phyloP scores from a whole-genome alignment of 2,113 vertebrate species.

The Nothoprocta pentlandii region DNA sequence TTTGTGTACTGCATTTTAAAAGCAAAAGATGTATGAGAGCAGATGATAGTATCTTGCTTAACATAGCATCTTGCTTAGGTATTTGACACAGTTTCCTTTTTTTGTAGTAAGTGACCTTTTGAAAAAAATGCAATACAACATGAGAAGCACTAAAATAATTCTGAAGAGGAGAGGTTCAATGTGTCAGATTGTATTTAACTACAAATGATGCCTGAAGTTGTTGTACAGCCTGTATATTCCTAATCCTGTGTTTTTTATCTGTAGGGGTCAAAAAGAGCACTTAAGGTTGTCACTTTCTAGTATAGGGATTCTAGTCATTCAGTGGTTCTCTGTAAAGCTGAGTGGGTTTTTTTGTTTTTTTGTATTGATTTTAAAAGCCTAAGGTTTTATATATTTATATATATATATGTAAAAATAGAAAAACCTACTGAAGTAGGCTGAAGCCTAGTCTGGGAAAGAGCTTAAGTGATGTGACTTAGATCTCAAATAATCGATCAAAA shows the following conservation, averaged over 20 bases:
- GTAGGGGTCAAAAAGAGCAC: background rate
- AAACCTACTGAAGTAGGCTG: background rate
- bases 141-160: background rate
- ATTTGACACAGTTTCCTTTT: background rate
- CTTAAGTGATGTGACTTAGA: background rate
- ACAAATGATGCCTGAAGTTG: background rate
- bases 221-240: background rate
- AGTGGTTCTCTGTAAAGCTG: background rate
- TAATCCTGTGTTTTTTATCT: background rate
- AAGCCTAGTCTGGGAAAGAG: background rate
- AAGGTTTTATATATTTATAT: background rate
- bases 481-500: background rate
- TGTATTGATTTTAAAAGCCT: background rate
- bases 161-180: background rate
- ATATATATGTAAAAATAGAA: background rate
- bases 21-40: background rate
- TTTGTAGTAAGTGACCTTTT: background rate
- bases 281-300: background rate
- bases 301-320: background rate
- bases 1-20: fast-evolving
- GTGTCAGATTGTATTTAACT: background rate
- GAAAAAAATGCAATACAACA: background rate
- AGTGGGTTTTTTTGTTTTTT: background rate
- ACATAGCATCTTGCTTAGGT: background rate
- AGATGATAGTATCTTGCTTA: background rate